Base-by-base conservation (phyloP, 2,888 invertebrate genomes). In the Drosophila tanythrix region DNA sequence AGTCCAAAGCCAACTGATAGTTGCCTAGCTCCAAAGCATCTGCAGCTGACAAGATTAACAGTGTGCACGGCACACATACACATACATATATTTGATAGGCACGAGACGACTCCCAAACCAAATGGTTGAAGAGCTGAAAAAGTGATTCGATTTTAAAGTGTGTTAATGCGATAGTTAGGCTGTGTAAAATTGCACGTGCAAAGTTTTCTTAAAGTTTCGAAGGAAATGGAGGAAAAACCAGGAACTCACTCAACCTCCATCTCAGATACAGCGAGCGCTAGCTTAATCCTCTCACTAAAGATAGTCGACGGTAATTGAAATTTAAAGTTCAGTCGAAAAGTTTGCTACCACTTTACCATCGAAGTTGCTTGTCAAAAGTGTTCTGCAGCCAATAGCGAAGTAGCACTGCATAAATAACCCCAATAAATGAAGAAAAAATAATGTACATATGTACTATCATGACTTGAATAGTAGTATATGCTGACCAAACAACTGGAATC, bases 121-220 rank as follows among this genome's bases (percentile, higher is more conserved):
- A 38, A 18, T 18, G 38, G 35, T 5, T 15, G 40, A 10, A n/a
- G 40, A n/a, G 40, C n/a, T 5, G n/a, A n/a, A 21, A 43, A 5
- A 43, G 5, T 43, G 43, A 43, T 21, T 40, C n/a, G 40, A 40
- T n/a, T 40, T 40, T 11, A 40, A 40, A 40, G 40, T n/a, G 40
- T 40, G 40, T n/a, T 40, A 40, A 40, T 40, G n/a, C 4, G 40
- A n/a, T 10, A 40, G 40, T 40, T 40, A 40, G n/a, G n/a, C 40
- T 40, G n/a, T 40, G n/a, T n/a, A 40, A 40, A 40, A n/a, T 40
- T n/a, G 40, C 40, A 40, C 40, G 40, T 40, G 40, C 40, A n/a
- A 40, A 11, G 40, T n/a, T n/a, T n/a, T n/a, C 40, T n/a, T 21
- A 11, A 43, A 21, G 13, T 21, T 2, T 21, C 43, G 21, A 21